Evolutionary conservation across 2,888 invertebrate species (phyloP).

Genomic region (Nymphalis urticae): DNA sequence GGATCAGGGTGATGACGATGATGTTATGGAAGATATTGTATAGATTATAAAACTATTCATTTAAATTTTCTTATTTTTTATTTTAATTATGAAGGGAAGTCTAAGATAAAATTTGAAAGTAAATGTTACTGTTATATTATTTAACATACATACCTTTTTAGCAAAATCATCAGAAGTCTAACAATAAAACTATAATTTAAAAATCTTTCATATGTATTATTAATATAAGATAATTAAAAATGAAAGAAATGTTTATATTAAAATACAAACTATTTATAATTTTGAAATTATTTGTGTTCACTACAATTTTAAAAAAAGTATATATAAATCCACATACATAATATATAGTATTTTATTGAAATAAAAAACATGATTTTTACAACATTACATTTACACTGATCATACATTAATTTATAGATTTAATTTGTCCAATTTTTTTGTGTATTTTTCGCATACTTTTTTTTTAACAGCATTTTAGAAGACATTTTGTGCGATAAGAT

Average conservation of each 20-base stretch:
- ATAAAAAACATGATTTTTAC: conserved; percentile 71
- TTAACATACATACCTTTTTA: too few species aligned
- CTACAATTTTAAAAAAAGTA: not conserved
- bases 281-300: conserved; percentile 1
- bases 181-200: too few species aligned
- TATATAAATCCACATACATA: conserved; percentile 16
- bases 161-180: too few species aligned
- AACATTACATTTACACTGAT: conserved; percentile 44
- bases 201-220: not conserved
- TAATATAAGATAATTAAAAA: not conserved
- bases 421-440: conserved; percentile 15
- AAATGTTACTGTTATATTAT: not conserved
- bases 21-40: not conserved
- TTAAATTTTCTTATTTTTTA: not conserved
- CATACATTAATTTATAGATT: conserved; percentile 25
- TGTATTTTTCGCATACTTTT: not conserved
- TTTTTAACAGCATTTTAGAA: conserved; percentile 2
- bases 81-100: not conserved
- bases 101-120: not conserved
- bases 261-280: not conserved
- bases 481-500: not conserved
- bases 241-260: not conserved
- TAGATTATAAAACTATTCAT: too few species aligned
- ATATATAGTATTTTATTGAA: conserved; percentile 31
- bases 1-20: conserved; percentile 54